phyloP scores from a whole-genome alignment of 2,888 invertebrate species.

The Micropterix aruncella region DNA sequence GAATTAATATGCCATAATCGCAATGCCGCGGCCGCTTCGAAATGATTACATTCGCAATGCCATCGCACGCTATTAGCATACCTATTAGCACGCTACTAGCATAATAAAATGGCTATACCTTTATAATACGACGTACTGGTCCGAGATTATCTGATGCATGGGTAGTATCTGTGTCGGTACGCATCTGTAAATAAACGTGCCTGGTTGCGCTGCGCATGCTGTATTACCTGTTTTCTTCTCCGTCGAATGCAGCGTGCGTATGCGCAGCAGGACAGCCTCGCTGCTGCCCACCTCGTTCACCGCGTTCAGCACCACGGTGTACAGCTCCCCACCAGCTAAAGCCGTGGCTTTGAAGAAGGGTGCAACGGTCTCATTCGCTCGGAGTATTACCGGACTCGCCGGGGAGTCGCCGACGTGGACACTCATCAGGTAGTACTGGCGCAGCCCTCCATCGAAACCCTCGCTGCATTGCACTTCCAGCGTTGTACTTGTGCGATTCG shows the following conservation, averaged over 20 bases:
- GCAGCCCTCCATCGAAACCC: slow-evolving; percentile 64
- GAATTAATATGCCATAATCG: no score
- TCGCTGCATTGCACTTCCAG: slow-evolving; percentile 58
- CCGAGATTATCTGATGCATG: no score
- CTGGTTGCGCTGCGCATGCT: no score
- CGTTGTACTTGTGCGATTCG: slow-evolving; percentile 59
- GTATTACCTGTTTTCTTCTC: slow-evolving; percentile 54
- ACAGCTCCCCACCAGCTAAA: slow-evolving; percentile 51
- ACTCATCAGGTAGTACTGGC: slow-evolving; percentile 60
- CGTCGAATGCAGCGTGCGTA: slow-evolving; percentile 58
- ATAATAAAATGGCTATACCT: no score
- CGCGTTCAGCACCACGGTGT: slow-evolving; percentile 53
- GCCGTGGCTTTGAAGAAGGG: slow-evolving; percentile 53
- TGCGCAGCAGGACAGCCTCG: slow-evolving; percentile 46
- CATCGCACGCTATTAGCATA: no score
- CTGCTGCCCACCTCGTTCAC: slow-evolving; percentile 61
- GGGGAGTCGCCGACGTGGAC: slow-evolving; percentile 19
- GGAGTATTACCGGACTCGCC: background rate
- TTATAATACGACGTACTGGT: no score
- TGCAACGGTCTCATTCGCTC: slow-evolving; percentile 36
- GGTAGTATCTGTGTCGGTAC: no score
- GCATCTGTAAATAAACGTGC: no score
- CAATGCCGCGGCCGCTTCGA: no score
- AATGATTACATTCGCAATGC: no score
- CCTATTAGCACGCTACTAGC: no score